Evolutionary conservation across 2,113 vertebrate species (phyloP).

Genomic region (Spilogale gracilis): DNA sequence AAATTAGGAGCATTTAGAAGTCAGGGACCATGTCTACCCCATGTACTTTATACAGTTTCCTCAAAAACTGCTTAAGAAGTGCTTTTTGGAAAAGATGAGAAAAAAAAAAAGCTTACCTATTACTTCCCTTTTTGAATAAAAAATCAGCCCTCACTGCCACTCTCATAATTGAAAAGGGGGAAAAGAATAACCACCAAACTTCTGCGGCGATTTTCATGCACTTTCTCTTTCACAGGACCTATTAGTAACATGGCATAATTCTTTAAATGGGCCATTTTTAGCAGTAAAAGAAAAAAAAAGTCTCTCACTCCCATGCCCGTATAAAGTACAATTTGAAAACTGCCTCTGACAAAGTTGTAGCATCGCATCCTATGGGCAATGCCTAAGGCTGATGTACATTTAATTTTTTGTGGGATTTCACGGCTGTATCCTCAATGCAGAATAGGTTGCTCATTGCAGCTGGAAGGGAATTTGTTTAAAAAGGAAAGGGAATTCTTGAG

Average conservation of each 20-base stretch:
- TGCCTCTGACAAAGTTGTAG: constrained; percentile 73
- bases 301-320: background rate
- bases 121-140: background rate
- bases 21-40: background rate
- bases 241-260: background rate
- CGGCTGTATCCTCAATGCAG: constrained; percentile 47
- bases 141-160: background rate
- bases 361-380: constrained; percentile 71
- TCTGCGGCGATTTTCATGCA: background rate
- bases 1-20: background rate
- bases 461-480: constrained; percentile 71
- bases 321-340: constrained; percentile 72
- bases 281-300: background rate
- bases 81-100: background rate
- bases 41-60: too few species aligned
- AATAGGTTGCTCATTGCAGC: constrained; percentile 61
- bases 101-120: background rate
- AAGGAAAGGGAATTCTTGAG: constrained; percentile 72
- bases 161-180: background rate
- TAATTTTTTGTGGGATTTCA: constrained; percentile 71
- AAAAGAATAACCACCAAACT: background rate
- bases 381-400: constrained; percentile 78
- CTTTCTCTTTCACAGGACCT: background rate
- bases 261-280: constrained; percentile 70
- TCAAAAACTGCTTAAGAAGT: background rate